Base-by-base conservation (phyloP, 2,888 invertebrate genomes). In the Cyclophora albipunctata region DNA sequence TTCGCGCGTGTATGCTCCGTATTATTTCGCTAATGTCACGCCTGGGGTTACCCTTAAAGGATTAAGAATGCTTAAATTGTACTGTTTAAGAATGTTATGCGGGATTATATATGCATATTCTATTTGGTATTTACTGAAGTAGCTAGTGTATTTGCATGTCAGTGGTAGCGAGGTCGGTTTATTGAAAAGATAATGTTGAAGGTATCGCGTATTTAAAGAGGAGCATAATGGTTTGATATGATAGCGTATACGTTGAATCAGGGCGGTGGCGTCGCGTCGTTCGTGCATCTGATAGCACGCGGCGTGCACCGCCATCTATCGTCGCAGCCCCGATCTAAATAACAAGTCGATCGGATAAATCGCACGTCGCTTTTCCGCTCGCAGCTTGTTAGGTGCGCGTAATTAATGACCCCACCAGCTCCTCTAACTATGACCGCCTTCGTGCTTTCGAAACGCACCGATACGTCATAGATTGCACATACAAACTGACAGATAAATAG, bases 331-430 rank as follows among this genome's bases (percentile, higher is more conserved):
- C 75, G 82, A 85, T 85, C 84, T 84, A 81, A 84, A 81, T 84
- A 84, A 82, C 81, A 75, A 78, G 75, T 73, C 77, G 81, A 80
- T 81, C 73, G 82, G 79, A 81, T 83, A 84, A 79, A 83, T 83
- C 77, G 78, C 67, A 67, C 73, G 75, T 75, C 77, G 71, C 72
- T 73, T 73, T 74, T 74, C 73, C 71, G 71, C 71, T 70, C 67
- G 81, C 81, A 37, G 37, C 37, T 80, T 78, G 84, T 81, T 84
- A 82, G 71, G 66, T 67, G 71, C 75, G 55, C 67, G 73, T 83
- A 83, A 84, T 86, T 85, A 85, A 86, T 82, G 81, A 71, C 62
- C n/a, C 34, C 20, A 7, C 40, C 34, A 45, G 48, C 42, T 49
- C 20, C 46, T 41, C 45, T 42, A 34, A 5, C 20, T 43, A 37